Conservation (phyloP, 2,797 vertebrate genomes). For the Lagorchestes hirsutus region DNA sequence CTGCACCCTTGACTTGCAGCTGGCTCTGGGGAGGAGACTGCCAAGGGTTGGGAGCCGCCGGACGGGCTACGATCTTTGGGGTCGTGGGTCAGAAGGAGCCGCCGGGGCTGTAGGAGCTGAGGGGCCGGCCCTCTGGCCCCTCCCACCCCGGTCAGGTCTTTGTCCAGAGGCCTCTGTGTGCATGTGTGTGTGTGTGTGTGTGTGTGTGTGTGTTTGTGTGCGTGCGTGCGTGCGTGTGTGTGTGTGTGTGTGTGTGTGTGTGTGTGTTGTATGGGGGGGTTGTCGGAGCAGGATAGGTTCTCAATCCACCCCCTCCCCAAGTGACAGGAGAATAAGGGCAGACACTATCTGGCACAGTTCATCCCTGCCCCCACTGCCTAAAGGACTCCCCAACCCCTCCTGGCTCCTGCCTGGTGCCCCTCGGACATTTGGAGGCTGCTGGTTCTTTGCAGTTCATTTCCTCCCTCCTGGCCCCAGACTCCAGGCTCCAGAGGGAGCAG, state of each 20-base stretch:
- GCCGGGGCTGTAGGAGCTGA: slow-evolving; percentile 55
- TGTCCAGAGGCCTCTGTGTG: slow-evolving; percentile 75
- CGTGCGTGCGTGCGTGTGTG: background rate
- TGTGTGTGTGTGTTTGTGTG: background rate
- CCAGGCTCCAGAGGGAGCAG: slow-evolving; percentile 1
- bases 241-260: background rate
- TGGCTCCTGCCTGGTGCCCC: background rate
- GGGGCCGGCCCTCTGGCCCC: slow-evolving; percentile 73
- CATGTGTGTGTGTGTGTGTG: slow-evolving; percentile 43
- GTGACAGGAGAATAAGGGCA: slow-evolving; percentile 75
- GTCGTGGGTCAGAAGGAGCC: slow-evolving; percentile 71
- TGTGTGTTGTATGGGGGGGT: background rate
- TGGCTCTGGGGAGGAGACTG: slow-evolving; percentile 57
- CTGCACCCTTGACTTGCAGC: slow-evolving; percentile 22
- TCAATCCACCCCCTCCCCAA: slow-evolving; percentile 71
- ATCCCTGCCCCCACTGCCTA: background rate
- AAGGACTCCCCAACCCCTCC: background rate
- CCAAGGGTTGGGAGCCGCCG: slow-evolving; percentile 31
- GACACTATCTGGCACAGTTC: slow-evolving; percentile 36
- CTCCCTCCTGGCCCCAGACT: background rate
- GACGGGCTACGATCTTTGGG: slow-evolving; percentile 51
- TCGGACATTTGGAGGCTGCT: background rate
- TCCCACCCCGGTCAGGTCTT: slow-evolving; percentile 82
- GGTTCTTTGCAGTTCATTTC: slow-evolving; percentile 20
- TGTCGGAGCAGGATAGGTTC: slow-evolving; percentile 57